These are phyloP conservation scores for Leucoraja ocellata DNA, from an alignment of 2,797 vertebrate genomes.

Conservation along the genomic window DNA sequence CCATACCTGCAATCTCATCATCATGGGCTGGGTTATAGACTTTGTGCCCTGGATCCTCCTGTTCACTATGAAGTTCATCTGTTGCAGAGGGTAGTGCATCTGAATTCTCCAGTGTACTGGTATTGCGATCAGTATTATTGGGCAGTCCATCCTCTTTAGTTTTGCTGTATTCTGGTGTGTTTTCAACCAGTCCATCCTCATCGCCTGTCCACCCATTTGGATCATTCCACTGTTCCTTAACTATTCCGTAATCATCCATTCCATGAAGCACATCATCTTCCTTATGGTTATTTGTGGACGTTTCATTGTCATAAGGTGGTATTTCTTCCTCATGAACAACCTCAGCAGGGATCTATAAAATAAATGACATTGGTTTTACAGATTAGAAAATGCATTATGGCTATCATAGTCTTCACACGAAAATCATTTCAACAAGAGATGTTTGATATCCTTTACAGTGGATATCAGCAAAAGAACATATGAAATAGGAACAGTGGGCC, in stretches of 20 bases:
- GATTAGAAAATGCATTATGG: background rate
- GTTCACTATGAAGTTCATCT: background rate
- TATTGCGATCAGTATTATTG: background rate
- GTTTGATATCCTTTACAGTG: background rate
- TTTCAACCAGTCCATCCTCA: slow-evolving; percentile 20
- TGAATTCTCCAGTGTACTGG: background rate
- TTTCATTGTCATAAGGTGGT: slow-evolving; percentile 2
- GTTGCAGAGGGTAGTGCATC: background rate
- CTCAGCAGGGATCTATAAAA: slow-evolving; percentile 32
- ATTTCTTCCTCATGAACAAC: slow-evolving; percentile 36
- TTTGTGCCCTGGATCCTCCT: background rate
- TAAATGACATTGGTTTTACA: background rate
- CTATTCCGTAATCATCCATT: background rate
- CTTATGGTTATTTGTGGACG: background rate
- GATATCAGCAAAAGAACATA: background rate
- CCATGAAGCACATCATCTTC: background rate
- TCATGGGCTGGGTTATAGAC: background rate
- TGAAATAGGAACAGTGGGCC: too few relatives aligned
- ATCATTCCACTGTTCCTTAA: slow-evolving; percentile 20
- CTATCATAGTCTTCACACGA: background rate
- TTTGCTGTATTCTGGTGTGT: slow-evolving; percentile 8
- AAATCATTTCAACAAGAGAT: background rate
- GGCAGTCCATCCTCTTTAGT: background rate
- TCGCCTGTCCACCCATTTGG: slow-evolving; percentile 32
- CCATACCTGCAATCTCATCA: background rate